A percentile compares a stretch with the other conserved stretches of the same genome.
phyloP scores from a whole-genome alignment of 2,797 vertebrate species.

The Amblyopsis hoosieri region DNA sequence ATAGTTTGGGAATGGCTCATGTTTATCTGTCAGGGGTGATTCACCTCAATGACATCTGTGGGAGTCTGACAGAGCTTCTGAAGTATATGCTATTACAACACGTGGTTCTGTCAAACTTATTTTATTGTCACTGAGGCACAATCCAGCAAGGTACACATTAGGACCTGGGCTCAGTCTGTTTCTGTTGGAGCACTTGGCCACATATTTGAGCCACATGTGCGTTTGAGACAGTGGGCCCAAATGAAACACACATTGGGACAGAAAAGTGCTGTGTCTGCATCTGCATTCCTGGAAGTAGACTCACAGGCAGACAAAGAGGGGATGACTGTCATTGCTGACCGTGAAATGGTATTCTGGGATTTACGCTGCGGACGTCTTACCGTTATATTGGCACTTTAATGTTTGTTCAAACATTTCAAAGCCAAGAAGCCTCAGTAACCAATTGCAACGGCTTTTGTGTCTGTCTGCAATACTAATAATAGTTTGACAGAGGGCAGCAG shows the following conservation, averaged over 20 bases:
- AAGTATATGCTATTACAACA: constrained; percentile 62
- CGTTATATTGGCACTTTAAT: constrained; percentile 46
- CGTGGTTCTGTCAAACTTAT: constrained; percentile 64
- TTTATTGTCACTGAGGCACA: constrained; percentile 64
- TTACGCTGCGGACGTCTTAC: constrained; percentile 50
- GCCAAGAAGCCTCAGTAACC: constrained; percentile 30
- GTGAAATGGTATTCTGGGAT: constrained; percentile 56
- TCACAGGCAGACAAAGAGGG: constrained; percentile 49
- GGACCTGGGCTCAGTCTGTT: constrained; percentile 68
- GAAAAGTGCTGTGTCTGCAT: constrained; percentile 79
- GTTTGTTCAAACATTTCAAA: constrained; percentile 40
- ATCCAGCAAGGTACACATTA: constrained; percentile 58
- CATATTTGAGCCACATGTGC: constrained; percentile 83
- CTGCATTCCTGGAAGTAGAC: constrained; percentile 73
- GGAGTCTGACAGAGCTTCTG: constrained; percentile 55
- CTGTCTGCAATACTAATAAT: constrained; percentile 49
- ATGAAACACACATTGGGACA: constrained; percentile 79
- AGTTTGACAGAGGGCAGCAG: constrained; percentile 75
- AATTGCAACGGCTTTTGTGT: constrained; percentile 32
- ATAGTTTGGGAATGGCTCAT: background rate
- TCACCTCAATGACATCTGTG: constrained; percentile 36
- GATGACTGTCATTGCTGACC: constrained; percentile 49
- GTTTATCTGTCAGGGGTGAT: constrained; percentile 20
- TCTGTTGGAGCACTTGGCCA: constrained; percentile 74
- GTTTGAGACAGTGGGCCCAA: constrained; percentile 72